Evolutionary conservation across 2,888 invertebrate species (phyloP).

Genomic region (Eupsilia transversa): DNA sequence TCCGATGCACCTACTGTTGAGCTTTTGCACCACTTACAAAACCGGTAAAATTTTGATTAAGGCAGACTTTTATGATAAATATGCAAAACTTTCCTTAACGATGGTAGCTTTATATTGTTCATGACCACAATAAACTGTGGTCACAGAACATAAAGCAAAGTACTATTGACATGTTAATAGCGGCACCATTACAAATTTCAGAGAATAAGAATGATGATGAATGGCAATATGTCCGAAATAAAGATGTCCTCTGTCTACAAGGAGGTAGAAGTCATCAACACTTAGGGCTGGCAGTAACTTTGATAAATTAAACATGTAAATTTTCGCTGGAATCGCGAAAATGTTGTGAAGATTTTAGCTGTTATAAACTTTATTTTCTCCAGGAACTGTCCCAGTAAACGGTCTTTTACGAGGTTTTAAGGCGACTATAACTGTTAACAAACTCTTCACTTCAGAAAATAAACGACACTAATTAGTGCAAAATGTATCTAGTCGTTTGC

Average conservation of each 20-base stretch:
- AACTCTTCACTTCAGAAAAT: constrained; percentile 12
- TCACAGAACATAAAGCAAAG: constrained; percentile 61
- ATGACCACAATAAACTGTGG: constrained; percentile 46
- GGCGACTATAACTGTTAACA: not conserved
- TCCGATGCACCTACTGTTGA: no score
- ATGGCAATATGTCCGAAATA: constrained; percentile 80
- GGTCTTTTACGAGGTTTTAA: not conserved
- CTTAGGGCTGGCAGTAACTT: constrained; percentile 71
- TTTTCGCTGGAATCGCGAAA: not conserved
- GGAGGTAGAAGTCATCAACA: constrained; percentile 57
- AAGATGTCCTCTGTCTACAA: constrained; percentile 77
- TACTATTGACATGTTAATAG: constrained; percentile 71
- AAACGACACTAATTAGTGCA: constrained; percentile 54
- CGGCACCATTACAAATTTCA: constrained; percentile 79
- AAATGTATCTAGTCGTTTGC: constrained; percentile 42
- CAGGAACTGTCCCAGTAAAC: not conserved
- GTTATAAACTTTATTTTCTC: not conserved
- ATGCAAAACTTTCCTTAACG: constrained; percentile 5
- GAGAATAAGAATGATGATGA: constrained; percentile 83
- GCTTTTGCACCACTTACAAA: not conserved
- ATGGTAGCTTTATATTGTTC: constrained; percentile 18
- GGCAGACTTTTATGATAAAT: not conserved
- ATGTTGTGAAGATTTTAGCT: not conserved
- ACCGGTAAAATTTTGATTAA: not conserved
- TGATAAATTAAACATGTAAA: constrained; percentile 8